Evolutionary conservation across 2,888 invertebrate genomes (phyloP).

Genomic region (Asteroscopus sphinx): DNA sequence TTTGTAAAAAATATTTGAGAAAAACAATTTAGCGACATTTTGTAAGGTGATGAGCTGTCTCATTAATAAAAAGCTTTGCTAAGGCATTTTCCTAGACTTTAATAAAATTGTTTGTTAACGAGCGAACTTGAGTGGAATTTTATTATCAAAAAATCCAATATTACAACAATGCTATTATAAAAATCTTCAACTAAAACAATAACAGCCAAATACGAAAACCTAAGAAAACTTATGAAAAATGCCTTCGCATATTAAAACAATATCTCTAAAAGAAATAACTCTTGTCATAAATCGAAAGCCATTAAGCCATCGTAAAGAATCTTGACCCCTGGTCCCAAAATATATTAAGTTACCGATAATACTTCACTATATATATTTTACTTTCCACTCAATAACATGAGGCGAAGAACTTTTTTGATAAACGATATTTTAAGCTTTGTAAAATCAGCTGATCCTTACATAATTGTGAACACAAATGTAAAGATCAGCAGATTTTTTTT

Average conservation of each 20-base stretch:
- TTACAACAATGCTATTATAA: constrained; percentile 1
- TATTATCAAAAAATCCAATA: background rate
- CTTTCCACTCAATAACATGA: constrained; percentile 15
- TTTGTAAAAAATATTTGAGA: too few species aligned
- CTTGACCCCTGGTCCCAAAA: constrained; percentile 18
- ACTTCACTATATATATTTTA: constrained; percentile 20
- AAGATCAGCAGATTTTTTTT: too few species aligned
- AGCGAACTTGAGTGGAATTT: background rate
- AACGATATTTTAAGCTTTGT: constrained; percentile 10
- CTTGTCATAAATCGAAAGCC: constrained; percentile 2
- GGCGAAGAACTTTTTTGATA: constrained; percentile 19
- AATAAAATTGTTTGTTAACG: background rate
- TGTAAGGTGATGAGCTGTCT: too few species aligned
- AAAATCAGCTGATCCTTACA: too few species aligned
- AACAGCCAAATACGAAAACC: background rate
- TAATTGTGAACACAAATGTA: too few species aligned
- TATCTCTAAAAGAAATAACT: constrained; percentile 1
- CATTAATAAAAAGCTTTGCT: too few species aligned
- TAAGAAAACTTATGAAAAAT: constrained; percentile 13
- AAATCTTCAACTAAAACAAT: constrained; percentile 1
- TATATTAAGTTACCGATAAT: constrained; percentile 20
- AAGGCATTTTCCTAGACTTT: too few species aligned
- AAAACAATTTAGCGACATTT: too few species aligned
- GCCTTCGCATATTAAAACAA: constrained; percentile 7
- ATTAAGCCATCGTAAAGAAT: constrained; percentile 12